Conservation (phyloP, 92 coral and sea anemone genomes). For the Epizoanthus illoricatus region DNA sequence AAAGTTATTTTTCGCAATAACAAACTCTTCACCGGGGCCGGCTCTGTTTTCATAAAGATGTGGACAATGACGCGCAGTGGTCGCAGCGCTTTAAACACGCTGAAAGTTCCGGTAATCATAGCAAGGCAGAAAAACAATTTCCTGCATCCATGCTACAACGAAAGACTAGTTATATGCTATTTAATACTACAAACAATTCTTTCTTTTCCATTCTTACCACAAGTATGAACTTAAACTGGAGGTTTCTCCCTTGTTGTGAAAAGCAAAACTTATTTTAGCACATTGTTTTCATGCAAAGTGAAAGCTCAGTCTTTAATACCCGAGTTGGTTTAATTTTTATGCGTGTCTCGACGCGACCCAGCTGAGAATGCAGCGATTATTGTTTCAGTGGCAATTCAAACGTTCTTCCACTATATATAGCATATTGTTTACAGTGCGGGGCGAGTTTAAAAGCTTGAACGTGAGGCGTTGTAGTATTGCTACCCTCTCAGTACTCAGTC, state of each 20-base stretch:
- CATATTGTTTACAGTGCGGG: background rate
- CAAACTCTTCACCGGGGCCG: background rate
- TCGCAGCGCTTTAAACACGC: constrained; percentile 7
- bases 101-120: background rate
- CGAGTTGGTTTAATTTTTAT: background rate
- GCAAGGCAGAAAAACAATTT: background rate
- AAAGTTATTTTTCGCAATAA: background rate
- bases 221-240: background rate
- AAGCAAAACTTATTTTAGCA: no score
- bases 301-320: background rate
- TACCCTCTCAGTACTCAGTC: background rate
- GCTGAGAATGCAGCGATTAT: background rate
- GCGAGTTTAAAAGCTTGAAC: background rate
- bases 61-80: background rate
- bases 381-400: background rate
- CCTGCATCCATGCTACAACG: background rate
- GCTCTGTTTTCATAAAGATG: constrained; percentile 10
- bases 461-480: background rate
- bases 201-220: background rate
- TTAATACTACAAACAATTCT: background rate
- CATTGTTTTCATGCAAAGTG: background rate
- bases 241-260: background rate
- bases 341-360: constrained; percentile 24
- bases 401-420: constrained; percentile 15
- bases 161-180: background rate